Percentiles rank a stretch among this genome's conserved stretches.
phyloP scores from a whole-genome alignment of 2,797 vertebrate species.

The Cyprinella venusta region DNA sequence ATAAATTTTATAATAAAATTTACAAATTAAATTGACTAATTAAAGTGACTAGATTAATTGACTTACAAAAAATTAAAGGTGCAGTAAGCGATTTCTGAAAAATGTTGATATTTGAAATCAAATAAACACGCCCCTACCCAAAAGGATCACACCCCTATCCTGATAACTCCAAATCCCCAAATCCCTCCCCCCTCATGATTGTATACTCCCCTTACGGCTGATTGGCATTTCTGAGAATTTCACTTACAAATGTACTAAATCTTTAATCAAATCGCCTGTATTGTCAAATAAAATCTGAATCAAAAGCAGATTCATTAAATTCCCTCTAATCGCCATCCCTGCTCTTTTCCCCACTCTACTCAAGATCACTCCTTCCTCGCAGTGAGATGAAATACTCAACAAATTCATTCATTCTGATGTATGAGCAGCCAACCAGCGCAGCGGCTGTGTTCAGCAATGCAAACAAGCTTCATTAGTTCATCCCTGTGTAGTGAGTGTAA shows the following conservation, averaged over 20 bases:
- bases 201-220: too few relatives aligned
- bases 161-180: too few relatives aligned
- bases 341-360: slow-evolving; percentile 5
- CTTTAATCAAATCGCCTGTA: neutral
- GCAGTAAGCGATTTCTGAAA: neutral
- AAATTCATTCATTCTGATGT: neutral
- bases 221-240: neutral
- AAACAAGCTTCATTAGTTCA: slow-evolving; percentile 2
- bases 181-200: too few relatives aligned
- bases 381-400: neutral
- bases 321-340: neutral
- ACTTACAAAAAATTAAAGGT: too few relatives aligned
- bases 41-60: too few relatives aligned
- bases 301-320: neutral
- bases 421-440: neutral
- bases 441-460: neutral
- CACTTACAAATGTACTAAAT: neutral
- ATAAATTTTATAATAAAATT: too few relatives aligned
- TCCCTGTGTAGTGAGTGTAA: neutral
- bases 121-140: too few relatives aligned
- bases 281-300: neutral
- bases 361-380: neutral
- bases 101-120: neutral
- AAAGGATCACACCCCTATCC: too few relatives aligned
- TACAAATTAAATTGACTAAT: too few relatives aligned